phyloP scores from a whole-genome alignment of 2,888 invertebrate genomes.

The Dioctria linearis region DNA sequence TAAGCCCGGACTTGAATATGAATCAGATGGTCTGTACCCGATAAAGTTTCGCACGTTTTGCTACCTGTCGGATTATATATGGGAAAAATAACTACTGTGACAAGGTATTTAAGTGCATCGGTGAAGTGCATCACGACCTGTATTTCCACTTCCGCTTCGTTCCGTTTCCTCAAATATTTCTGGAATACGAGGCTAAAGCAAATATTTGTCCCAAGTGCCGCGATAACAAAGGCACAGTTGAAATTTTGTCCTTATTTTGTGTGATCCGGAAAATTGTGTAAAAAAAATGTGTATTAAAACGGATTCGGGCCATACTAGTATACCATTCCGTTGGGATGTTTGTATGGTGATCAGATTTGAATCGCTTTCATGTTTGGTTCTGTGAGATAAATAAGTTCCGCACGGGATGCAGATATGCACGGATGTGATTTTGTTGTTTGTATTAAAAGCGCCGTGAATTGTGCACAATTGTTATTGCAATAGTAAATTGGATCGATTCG shows the following conservation, averaged over 20 bases:
- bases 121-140: slow-evolving; percentile 42
- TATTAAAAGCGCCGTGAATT: not conserved
- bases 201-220: not conserved
- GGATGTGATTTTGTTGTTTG: slow-evolving; percentile 13
- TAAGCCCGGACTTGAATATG: slow-evolving; percentile 63
- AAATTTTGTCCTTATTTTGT: not conserved
- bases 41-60: slow-evolving; percentile 56
- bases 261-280: slow-evolving; percentile 8
- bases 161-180: not conserved
- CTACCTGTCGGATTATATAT: slow-evolving; percentile 53
- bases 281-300: slow-evolving; percentile 22
- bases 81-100: slow-evolving; percentile 19
- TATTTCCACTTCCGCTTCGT: slow-evolving; percentile 17
- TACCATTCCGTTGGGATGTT: slow-evolving; percentile 9
- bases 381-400: slow-evolving; percentile 44
- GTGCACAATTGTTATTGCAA: slow-evolving; percentile 9
- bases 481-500: slow-evolving; percentile 18
- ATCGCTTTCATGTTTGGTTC: slow-evolving; percentile 28
- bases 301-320: slow-evolving; percentile 3
- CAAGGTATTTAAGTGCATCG: slow-evolving; percentile 27
- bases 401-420: not conserved
- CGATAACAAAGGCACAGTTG: not conserved
- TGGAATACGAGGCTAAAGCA: not conserved
- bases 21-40: slow-evolving; percentile 62
- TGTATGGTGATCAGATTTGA: not conserved